Evolutionary conservation across 2,888 invertebrate genomes (phyloP).

Genomic region (Lasioglossum morio): DNA sequence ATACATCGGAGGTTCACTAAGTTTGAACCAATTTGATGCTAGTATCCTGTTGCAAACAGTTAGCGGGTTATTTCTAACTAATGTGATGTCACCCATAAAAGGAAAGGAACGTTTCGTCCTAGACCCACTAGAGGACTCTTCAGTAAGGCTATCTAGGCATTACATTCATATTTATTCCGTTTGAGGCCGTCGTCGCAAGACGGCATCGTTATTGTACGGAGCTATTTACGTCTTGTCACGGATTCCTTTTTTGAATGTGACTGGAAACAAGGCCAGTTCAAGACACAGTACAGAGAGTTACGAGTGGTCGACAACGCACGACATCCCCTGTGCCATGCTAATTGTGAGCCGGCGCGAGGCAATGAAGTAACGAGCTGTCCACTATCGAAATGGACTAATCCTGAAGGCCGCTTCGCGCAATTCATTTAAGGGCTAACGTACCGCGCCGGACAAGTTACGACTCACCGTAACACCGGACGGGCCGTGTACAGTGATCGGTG

Average conservation of each 20-base stretch:
- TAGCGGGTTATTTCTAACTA: no score
- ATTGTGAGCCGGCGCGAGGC: constrained; percentile 53
- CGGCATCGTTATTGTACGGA: not conserved
- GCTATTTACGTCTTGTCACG: not conserved
- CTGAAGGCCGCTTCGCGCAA: constrained; percentile 49
- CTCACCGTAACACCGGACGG: constrained; percentile 23
- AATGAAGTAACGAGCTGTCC: constrained; percentile 63
- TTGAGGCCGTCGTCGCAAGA: not conserved
- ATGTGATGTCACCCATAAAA: no score
- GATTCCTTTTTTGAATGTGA: not conserved
- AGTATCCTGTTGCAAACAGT: no score
- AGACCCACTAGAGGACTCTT: no score
- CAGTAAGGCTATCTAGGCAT: no score
- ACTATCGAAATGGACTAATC: constrained; percentile 67
- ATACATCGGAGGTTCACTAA: no score
- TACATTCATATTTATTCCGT: not conserved
- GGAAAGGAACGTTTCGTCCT: no score
- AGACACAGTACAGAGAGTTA: not conserved
- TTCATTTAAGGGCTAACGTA: constrained; percentile 47
- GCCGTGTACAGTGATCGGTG: constrained; percentile 38
- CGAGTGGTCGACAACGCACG: not conserved
- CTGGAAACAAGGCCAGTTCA: not conserved
- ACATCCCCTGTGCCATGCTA: constrained; percentile 43
- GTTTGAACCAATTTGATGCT: no score
- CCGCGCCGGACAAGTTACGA: constrained; percentile 50